Conservation (phyloP, 2,797 vertebrate genomes). For the Oreochromis mossambicus region DNA sequence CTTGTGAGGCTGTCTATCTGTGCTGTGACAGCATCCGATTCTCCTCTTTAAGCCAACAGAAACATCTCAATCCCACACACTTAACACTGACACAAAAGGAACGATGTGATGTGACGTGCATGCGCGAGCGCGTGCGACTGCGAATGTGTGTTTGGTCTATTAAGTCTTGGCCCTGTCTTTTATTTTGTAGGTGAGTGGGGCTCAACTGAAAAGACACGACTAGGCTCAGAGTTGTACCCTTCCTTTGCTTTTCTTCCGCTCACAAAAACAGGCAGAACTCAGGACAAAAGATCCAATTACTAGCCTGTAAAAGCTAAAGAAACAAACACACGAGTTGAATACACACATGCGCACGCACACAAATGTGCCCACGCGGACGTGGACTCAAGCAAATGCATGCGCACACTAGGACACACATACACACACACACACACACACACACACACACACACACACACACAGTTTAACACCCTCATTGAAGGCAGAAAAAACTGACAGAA, state of each 20-base stretch:
- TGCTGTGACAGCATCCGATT: constrained; percentile 63
- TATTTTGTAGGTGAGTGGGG: constrained; percentile 67
- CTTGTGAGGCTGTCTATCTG: constrained; percentile 48
- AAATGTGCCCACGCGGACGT: constrained; percentile 48
- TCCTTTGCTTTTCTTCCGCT: constrained; percentile 62
- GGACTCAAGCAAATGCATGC: constrained; percentile 36
- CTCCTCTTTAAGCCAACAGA: constrained; percentile 67
- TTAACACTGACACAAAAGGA: constrained; percentile 68
- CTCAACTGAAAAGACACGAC: constrained; percentile 70
- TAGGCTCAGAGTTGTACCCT: constrained; percentile 66
- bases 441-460: constrained; percentile 12
- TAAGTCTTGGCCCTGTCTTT: constrained; percentile 53
- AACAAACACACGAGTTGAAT: constrained; percentile 56
- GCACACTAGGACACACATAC: not conserved
- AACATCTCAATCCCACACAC: constrained; percentile 74
- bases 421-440: not conserved
- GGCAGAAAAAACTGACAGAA: constrained; percentile 19
- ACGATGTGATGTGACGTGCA: constrained; percentile 46
- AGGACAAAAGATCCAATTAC: constrained; percentile 80
- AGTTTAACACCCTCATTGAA: constrained; percentile 48
- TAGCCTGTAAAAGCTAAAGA: constrained; percentile 65
- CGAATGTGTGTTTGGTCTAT: constrained; percentile 43
- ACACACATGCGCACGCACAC: constrained; percentile 12
- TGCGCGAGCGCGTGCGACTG: not conserved
- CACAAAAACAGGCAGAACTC: constrained; percentile 69